Conservation (phyloP, 2,888 invertebrate genomes). For the Furcula furcula region DNA sequence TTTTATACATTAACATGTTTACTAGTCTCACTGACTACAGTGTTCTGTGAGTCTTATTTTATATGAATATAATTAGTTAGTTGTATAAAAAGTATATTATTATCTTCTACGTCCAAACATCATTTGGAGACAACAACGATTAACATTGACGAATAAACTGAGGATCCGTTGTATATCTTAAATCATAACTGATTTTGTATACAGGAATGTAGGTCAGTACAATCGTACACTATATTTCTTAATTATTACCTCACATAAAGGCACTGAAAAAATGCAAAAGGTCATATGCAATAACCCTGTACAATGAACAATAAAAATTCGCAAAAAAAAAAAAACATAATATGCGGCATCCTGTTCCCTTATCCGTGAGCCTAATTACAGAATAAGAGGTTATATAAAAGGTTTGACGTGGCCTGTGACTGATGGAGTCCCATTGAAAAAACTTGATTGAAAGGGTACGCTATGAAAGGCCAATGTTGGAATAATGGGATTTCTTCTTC, state of each 20-base stretch:
- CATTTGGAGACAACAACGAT: too few species aligned
- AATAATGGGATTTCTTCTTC: constrained; percentile 54
- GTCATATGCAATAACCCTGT: too few species aligned
- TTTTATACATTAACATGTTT: constrained; percentile 15
- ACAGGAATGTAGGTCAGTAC: too few species aligned
- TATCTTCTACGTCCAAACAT: too few species aligned
- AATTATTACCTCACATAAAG: too few species aligned
- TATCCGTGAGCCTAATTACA: constrained; percentile 66
- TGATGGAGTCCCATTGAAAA: constrained; percentile 68
- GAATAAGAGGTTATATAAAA: constrained; percentile 53
- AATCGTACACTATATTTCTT: too few species aligned
- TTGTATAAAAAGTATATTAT: too few species aligned
- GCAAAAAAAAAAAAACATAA: constrained; percentile 51
- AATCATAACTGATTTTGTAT: too few species aligned
- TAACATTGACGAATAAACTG: too few species aligned
- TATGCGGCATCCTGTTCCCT: constrained; percentile 60
- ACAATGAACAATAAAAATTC: constrained; percentile 33
- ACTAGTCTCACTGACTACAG: not conserved
- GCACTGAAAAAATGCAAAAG: too few species aligned
- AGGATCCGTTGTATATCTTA: too few species aligned
- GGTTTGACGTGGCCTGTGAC: constrained; percentile 50
- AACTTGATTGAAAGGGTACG: constrained; percentile 66
- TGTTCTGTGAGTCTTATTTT: not conserved
- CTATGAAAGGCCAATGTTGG: constrained; percentile 41
- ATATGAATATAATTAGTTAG: too few species aligned